Evolutionary conservation across 2,113 vertebrate species (phyloP), one percentile per base, ranked within the genome.

Genomic region (Ameiurus melas): DNA sequence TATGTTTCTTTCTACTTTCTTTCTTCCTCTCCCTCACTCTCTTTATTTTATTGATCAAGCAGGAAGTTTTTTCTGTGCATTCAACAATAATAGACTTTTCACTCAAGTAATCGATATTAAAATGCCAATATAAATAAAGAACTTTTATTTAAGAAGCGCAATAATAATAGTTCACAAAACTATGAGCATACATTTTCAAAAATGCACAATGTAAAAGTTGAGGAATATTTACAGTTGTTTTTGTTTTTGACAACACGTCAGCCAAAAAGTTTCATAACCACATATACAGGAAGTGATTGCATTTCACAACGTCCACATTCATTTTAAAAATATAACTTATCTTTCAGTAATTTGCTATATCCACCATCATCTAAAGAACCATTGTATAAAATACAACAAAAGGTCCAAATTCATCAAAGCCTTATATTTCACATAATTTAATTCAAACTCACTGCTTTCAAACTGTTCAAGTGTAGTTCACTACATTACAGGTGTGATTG

Each of bases 101-200:
- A 39, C 77, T 55, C 19, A 84, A 84, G 51, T 43, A 86, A 71
- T 78, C 39, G 27, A 22, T 57, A 73, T 86, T 58, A 89, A 89
- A 89, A 78, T 85, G 86, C 87, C 88, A 86, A 89, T 66, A 71
- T 92, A 93, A 92, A 87, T 95, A 95, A 93, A 94, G 92, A 94
- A 94, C 92, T 92, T 95, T 94, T 95, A 95, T 95, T 95, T 93
- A 47, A 88, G 90, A 81, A 62, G 83, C 84, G 73, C 85, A 82
- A 78, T 83, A 83, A 89, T 83, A 82, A 92, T 93, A 92, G 92
- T 93, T 92, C 91, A 95, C 94, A 94, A 91, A 93, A 89, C 81
- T 93, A 92, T 93, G 92, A 94, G 94, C 90, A 88, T 93, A 95
- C 92, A 94, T 86, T 89, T 92, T 93, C 82, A 86, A 93, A 94